A percentile compares a stretch with the other conserved stretches of the same genome.
Conservation (phyloP, 2,888 invertebrate species). For the Teinopalpus imperialis region DNA sequence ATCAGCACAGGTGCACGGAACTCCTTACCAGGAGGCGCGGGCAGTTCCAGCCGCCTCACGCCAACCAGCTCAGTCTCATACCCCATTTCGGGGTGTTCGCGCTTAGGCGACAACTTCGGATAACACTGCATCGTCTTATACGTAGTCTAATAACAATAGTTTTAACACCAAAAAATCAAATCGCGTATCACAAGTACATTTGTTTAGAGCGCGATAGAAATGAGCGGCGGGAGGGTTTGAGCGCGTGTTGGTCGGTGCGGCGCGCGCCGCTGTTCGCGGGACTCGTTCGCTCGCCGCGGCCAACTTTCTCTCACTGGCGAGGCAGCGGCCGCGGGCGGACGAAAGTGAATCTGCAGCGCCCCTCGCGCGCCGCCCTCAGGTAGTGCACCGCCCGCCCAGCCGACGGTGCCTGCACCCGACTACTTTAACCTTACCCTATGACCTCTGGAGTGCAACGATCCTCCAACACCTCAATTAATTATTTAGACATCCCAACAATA, state of each 20-base stretch:
- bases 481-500: constrained; percentile 22
- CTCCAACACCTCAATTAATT: constrained; percentile 33
- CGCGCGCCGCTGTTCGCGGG: constrained; percentile 70
- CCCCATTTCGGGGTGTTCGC: constrained; percentile 61
- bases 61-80: constrained; percentile 66
- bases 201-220: constrained; percentile 19
- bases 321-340: constrained; percentile 72
- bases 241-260: constrained; percentile 64
- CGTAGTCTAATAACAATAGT: constrained; percentile 11
- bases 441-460: constrained; percentile 78
- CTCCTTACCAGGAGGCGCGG: constrained; percentile 76
- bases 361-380: constrained; percentile 59
- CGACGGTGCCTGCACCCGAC: constrained; percentile 56
- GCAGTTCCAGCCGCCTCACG: constrained; percentile 65
- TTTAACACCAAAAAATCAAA: constrained; percentile 23
- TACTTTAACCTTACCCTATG: constrained; percentile 79
- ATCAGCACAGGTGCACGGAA: constrained; percentile 71
- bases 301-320: constrained; percentile 82
- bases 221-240: constrained; percentile 36
- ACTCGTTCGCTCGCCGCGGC: constrained; percentile 79
- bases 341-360: constrained; percentile 80
- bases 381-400: constrained; percentile 48
- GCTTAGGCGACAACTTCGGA: constrained; percentile 68
- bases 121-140: constrained; percentile 70
- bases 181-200: constrained; percentile 37